Evolutionary conservation across 2,888 invertebrate species (phyloP).

Genomic region (Ennomos fuscantarius): DNA sequence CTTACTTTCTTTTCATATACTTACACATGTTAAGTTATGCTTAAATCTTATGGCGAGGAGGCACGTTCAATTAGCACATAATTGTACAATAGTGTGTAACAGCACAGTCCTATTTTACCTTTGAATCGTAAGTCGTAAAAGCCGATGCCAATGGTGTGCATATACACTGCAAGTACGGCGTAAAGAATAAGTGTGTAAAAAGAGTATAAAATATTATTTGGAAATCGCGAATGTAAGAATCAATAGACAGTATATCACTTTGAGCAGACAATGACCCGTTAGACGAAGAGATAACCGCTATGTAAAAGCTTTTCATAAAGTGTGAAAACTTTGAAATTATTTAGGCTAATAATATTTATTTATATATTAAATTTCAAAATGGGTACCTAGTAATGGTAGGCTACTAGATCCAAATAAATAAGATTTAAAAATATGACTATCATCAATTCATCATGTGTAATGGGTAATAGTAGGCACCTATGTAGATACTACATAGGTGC

Average conservation of each 20-base stretch:
- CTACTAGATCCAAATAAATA: too few species aligned
- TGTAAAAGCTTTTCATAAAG: constrained; percentile 47
- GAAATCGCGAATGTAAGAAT: constrained; percentile 54
- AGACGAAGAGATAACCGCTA: constrained; percentile 48
- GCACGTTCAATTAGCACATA: not conserved
- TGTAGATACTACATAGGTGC: too few species aligned
- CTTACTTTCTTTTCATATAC: too few species aligned
- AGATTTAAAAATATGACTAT: too few species aligned
- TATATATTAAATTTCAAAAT: too few species aligned
- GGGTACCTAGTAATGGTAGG: too few species aligned
- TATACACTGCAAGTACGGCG: constrained; percentile 21
- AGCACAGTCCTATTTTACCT: not conserved
- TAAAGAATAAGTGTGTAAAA: constrained; percentile 47
- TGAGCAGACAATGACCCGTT: constrained; percentile 54
- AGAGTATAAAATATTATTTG: constrained; percentile 49
- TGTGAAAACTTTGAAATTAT: constrained; percentile 31
- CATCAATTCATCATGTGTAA: too few species aligned
- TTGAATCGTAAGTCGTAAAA: constrained; percentile 5
- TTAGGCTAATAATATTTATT: constrained; percentile 24
- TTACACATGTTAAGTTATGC: too few species aligned
- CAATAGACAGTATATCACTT: constrained; percentile 53
- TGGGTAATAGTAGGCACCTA: too few species aligned
- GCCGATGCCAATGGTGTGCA: constrained; percentile 19
- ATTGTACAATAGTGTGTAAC: not conserved
- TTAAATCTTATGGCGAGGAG: too few species aligned